Evolutionary conservation across 2,797 vertebrate species (phyloP), one percentile per base, ranked within the genome.

Genomic region (Syncerus caffer): DNA sequence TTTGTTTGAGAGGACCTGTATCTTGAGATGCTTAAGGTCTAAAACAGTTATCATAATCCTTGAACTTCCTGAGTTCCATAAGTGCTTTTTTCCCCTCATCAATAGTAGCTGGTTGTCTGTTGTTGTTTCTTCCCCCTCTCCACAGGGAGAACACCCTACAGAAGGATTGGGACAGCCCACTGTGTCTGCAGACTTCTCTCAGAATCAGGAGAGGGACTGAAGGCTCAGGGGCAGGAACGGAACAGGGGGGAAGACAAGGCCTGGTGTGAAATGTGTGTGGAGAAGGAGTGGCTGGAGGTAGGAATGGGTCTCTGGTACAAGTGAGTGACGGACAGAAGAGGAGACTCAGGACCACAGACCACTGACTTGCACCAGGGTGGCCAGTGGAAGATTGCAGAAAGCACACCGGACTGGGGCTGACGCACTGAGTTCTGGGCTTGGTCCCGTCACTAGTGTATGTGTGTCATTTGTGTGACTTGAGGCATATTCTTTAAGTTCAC

Each of bases 401-500:
- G 1, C 31, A 1, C 10, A 4, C 27, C 42, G 38, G 51, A 25
- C 6, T 34, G 64, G 16, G 17, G 45, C 14, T 17, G 25, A 53
- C 25, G 3, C 17, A n/a, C 4, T 25, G 55, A 45, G 7, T 84
- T 90, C 14, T 90, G 27, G 50, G 4, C 4, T 64, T 85, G 14
- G 21, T 92, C n/a, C 31, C 76, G 10, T 42, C 50, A n/a, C 23
- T 76, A 23, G 29, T 3, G 8, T 38, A 0, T 47, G 42, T 6
- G 15, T 50, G 16, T 57, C 47, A 19, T 79, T 84, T 71, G 15
- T 50, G 9, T 74, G 53, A 47, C 23, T 82, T 85, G 25, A 17
- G 47, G 2, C 17, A 6, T 57, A 71, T 93, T 82, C 62, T 34
- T 93, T 83, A 92, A 92, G 17, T 90, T 91, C 17, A 90, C 19